Evolutionary conservation across 2,888 invertebrate species (phyloP), one percentile per base, ranked within the genome.

Genomic region (Lasioglossum pauxillum): DNA sequence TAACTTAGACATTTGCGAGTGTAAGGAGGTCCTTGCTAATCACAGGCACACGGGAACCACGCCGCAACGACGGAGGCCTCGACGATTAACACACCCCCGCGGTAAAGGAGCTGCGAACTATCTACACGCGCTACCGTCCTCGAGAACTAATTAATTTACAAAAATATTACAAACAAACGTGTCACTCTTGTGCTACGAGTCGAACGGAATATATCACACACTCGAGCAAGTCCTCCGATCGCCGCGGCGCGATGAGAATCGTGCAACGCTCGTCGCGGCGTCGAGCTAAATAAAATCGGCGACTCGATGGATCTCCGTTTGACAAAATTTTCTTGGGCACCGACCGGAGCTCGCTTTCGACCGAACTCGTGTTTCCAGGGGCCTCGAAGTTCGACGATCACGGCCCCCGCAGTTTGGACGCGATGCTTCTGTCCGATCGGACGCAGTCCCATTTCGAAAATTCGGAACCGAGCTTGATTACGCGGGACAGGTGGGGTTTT

Each of bases 331-430:
- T 64, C 31, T 16, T 64, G 64, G 64, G 72, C 67, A 80, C 82
- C 83, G 80, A 88, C 46, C 74, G 85, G 86, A 85, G 86, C 84
- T 69, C 89, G 88, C 84, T 90, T 90, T 84, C 88, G 80, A 85
- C 72, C 84, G 85, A 78, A 80, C 64, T 85, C 74, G 75, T 71
- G 69, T n/a, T 27, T 71, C 44, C 69, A 46, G 82, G 87, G 85
- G 79, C 41, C 77, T 80, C 83, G 77, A 80, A 89, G 87, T 87
- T 89, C 87, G 82, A 87, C 85, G 85, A 80, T 64, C 69, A 81
- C 77, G 71, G 72, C 74, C 85, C 80, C 85, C 44, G 35, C 57
- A n/a, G 57, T 49, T 72, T 72, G 82, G 77, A 81, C 77, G 79
- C 80, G 82, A 82, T 53, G 72, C 38, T 76, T 75, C 74, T 72